Base-by-base conservation (phyloP, 2,797 vertebrate genomes). In the Helostoma temminkii region DNA sequence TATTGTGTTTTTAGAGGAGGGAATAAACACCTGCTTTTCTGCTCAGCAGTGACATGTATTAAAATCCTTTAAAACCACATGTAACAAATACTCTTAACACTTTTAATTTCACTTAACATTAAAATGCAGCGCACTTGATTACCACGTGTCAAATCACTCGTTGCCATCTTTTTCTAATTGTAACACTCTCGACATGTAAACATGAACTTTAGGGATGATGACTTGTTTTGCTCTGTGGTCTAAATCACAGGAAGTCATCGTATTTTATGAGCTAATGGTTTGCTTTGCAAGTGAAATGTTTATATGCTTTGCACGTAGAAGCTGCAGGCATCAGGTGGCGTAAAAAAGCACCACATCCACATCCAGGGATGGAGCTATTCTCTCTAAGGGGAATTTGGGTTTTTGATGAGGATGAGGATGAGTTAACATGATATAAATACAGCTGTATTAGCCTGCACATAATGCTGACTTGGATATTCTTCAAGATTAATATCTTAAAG, bases 321-420 rank as follows among this genome's bases (percentile, higher is more conserved):
- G 39, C 39, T 41, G 9, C 39, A 41, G 39, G 18, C 6, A n/a
- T 42, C 8, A 19, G 18, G n/a, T 16, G 36, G 36, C 6, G 36
- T 12, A 37, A 37, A 37, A 26, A 37, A 18, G 0, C 39, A 14
- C 34, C 11, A 22, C 56, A 52, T 34, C 24, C 30, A 36, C n/a
- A 9, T 48, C 21, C 15, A 42, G 59, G 4, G 8, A 22, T 15
- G 34, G 5, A 37, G 21, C 16, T 19, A 6, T n/a, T 47, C 22
- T 46, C 16, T 12, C 15, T 53, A n/a, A n/a, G 11, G 41, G 9
- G 32, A 19, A 24, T 32, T 50, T n/a, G 3, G 37, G 34, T n/a
- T 62, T 42, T 42, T 54, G n/a, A 57, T 39, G 74, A 49, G 55
- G 50, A 22, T 11, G 19, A 43, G n/a, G 47, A 66, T 66, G 37